Evolutionary conservation across 2,888 invertebrate species (phyloP).

Genomic region (Macrophya alboannulata): DNA sequence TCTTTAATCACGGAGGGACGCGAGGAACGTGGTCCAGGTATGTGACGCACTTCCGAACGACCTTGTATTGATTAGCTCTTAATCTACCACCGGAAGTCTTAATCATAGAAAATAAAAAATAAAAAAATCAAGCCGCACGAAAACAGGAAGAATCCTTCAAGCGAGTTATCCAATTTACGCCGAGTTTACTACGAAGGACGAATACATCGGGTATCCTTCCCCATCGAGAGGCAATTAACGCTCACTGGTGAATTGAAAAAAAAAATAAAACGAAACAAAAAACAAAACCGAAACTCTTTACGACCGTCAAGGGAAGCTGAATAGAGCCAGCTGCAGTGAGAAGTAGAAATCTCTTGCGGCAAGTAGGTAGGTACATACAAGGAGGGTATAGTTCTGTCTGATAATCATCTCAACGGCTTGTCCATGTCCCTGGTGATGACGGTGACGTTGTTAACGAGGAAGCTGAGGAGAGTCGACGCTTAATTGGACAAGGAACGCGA

Average conservation of each 20-base stretch:
- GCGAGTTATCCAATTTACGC: neutral
- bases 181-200: constrained; percentile 8
- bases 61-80: constrained; percentile 31
- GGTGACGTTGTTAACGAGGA: constrained; percentile 43
- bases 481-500: constrained; percentile 44
- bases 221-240: constrained; percentile 1
- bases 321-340: neutral
- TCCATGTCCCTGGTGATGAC: constrained; percentile 38
- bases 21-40: constrained; percentile 5
- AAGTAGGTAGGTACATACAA: neutral
- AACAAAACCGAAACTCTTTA: neutral
- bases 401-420: constrained; percentile 26
- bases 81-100: neutral
- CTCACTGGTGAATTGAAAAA: neutral
- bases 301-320: constrained; percentile 20
- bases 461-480: constrained; percentile 21
- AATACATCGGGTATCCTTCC: neutral
- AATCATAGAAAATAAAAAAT: neutral
- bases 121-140: neutral
- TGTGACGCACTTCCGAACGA: neutral
- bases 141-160: constrained; percentile 24
- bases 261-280: neutral
- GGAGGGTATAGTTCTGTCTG: neutral
- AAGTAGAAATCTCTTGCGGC: constrained; percentile 22
- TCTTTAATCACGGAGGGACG: neutral